Evolutionary conservation across 2,797 vertebrate species (phyloP).

Genomic region (Thamnophis elegans): DNA sequence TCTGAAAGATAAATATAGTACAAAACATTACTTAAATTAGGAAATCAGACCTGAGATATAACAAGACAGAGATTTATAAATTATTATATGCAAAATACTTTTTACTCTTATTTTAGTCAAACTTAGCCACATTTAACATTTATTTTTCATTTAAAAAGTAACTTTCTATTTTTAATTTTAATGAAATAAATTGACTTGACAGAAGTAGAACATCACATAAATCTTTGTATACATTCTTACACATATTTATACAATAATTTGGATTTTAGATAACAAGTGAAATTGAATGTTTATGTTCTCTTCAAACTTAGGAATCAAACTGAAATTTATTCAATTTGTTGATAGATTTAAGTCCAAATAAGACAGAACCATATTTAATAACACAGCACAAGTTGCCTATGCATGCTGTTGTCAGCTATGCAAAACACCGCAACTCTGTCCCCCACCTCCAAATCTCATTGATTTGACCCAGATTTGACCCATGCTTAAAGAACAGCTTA

Average conservation of each 20-base stretch:
- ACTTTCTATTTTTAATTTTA: background rate
- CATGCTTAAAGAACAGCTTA: background rate
- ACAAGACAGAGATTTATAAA: background rate
- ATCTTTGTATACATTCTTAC: background rate
- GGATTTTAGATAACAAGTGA: background rate
- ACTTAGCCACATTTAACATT: background rate
- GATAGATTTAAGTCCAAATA: background rate
- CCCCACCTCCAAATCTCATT: background rate
- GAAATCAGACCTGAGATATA: background rate
- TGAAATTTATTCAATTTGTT: background rate
- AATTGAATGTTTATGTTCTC: background rate
- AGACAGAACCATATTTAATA: background rate
- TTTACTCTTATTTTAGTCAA: background rate
- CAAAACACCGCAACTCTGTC: background rate
- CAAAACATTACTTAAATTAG: background rate
- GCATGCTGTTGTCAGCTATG: background rate
- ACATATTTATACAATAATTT: background rate
- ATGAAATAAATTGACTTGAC: background rate
- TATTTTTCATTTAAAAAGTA: background rate
- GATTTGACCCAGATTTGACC: background rate
- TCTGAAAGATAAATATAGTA: constrained; percentile 73
- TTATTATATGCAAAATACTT: background rate
- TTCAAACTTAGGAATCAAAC: background rate
- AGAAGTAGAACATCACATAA: background rate
- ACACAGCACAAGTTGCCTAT: background rate